Evolutionary conservation across 2,888 invertebrate genomes (phyloP).

Genomic region (Priocnemis perturbator): DNA sequence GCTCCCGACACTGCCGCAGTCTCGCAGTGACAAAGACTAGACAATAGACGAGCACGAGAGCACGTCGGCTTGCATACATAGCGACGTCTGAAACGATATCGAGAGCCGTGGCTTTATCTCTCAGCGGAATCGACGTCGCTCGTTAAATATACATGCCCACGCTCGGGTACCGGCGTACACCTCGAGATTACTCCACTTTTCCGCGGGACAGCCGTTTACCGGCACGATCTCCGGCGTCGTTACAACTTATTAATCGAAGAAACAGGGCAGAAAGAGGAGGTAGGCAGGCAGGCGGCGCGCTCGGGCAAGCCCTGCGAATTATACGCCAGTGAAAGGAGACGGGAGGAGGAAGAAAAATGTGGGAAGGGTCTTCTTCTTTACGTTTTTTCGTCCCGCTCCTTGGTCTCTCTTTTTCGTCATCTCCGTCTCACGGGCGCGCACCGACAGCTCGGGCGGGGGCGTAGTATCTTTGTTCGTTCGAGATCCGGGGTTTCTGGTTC

Average conservation of each 20-base stretch:
- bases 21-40: no score
- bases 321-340: slow-evolving; percentile 11
- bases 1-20: no score
- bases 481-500: slow-evolving; percentile 68
- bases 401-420: background rate
- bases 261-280: slow-evolving; percentile 23
- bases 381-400: slow-evolving; percentile 41
- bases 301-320: no score
- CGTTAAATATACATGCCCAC: no score
- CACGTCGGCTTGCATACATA: no score
- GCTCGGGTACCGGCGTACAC: no score
- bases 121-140: no score
- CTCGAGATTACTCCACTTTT: background rate
- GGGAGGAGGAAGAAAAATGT: slow-evolving; percentile 24
- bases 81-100: no score
- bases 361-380: slow-evolving; percentile 13
- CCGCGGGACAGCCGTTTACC: background rate
- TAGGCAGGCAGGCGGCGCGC: background rate
- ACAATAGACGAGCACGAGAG: no score
- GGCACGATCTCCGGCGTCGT: background rate
- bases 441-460: slow-evolving; percentile 43
- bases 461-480: slow-evolving; percentile 61
- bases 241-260: slow-evolving; percentile 12
- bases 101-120: no score
- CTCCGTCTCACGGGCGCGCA: no score